A percentile compares a stretch with the other conserved stretches of the same genome.
These are phyloP conservation scores for Triplophysa bombifrons DNA, from an alignment of 2,797 vertebrate species.

Conservation along the genomic window DNA sequence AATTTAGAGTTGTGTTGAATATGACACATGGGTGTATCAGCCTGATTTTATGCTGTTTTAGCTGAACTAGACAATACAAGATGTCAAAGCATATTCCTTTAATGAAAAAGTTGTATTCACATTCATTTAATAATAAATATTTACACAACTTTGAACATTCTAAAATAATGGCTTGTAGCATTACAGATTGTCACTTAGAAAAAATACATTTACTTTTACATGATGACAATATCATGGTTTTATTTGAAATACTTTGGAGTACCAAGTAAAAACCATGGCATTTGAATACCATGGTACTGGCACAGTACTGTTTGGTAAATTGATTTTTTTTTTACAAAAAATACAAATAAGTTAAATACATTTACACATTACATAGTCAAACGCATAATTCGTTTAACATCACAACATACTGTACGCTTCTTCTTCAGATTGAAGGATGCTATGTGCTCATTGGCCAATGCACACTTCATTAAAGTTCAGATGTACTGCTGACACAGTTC, in stretches of 20 bases:
- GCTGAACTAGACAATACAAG: not conserved
- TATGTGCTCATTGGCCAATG: not conserved
- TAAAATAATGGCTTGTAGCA: not conserved
- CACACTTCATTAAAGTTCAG: not conserved
- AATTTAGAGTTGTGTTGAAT: not conserved
- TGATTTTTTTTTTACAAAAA: not conserved
- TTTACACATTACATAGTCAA: not conserved
- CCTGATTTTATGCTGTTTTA: not conserved
- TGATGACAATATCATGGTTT: not conserved
- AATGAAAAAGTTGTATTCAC: slow-evolving; percentile 13
- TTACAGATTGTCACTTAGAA: slow-evolving; percentile 10
- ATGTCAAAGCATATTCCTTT: slow-evolving; percentile 7
- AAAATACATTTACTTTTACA: not conserved
- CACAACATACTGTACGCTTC: not conserved
- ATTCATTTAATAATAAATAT: slow-evolving; percentile 28
- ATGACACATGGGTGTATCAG: not conserved
- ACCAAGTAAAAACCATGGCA: no score
- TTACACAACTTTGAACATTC: slow-evolving; percentile 7
- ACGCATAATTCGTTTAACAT: slow-evolving; percentile 10
- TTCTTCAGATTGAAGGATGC: not conserved
- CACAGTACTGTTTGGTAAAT: not conserved
- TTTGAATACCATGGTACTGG: not conserved
- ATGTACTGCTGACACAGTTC: not conserved
- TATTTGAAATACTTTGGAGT: not conserved
- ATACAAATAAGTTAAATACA: not conserved